Percentiles rank a stretch among this genome's conserved stretches.
Conservation (phyloP, 2,888 invertebrate genomes). For the Folsomia manolachei region DNA sequence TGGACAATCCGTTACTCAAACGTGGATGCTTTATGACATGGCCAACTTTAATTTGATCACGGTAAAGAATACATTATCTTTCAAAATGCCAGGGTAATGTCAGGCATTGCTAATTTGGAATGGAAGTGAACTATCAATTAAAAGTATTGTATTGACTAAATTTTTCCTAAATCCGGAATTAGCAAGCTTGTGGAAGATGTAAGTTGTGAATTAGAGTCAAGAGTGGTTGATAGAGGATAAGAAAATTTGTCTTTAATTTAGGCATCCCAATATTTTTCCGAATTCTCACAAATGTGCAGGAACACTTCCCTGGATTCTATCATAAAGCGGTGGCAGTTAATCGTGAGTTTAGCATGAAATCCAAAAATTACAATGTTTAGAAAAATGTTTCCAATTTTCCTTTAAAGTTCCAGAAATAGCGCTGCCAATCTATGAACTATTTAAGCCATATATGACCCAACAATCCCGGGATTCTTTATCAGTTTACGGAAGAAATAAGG, state of each 20-base stretch:
- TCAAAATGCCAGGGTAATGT: no score
- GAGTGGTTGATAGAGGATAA: no score
- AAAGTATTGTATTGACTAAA: no score
- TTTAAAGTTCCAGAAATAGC: slow-evolving; percentile 25
- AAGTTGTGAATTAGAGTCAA: no score
- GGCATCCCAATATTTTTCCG: no score
- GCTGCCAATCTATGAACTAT: slow-evolving; percentile 23
- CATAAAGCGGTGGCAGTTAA: slow-evolving; percentile 29
- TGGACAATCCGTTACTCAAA: slow-evolving; percentile 22
- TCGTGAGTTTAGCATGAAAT: no score
- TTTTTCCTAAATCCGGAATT: no score
- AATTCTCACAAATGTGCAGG: slow-evolving; percentile 24
- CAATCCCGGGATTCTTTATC: slow-evolving; percentile 25
- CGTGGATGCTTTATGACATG: slow-evolving; percentile 24
- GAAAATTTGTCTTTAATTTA: no score
- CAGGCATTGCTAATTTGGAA: no score
- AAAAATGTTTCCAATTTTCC: background rate
- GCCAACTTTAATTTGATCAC: slow-evolving; percentile 32
- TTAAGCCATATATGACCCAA: slow-evolving; percentile 14
- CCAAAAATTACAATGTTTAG: background rate
- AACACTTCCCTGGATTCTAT: slow-evolving; percentile 24
- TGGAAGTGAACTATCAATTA: no score
- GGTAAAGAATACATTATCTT: no score
- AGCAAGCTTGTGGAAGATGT: no score
- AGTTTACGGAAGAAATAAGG: slow-evolving; percentile 32